phyloP scores from a whole-genome alignment of 2,113 vertebrate genomes.

The Rutilus rutilus region DNA sequence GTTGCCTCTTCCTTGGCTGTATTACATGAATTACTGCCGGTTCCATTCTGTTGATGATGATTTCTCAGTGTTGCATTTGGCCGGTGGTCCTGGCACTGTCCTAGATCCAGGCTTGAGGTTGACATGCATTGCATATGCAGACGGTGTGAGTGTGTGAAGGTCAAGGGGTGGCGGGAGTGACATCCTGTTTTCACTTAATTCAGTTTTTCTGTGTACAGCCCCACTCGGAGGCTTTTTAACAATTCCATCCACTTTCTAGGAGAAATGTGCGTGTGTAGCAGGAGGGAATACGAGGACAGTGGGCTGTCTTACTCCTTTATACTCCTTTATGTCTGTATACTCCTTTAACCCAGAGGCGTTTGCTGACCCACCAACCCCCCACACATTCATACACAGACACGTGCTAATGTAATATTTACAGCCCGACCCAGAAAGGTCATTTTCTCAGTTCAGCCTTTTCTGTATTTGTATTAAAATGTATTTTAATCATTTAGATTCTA shows the following conservation, averaged over 20 bases:
- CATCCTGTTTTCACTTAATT: conserved; percentile 37
- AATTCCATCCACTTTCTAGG: conserved; percentile 21
- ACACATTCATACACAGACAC: not conserved
- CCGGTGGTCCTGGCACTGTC: not conserved
- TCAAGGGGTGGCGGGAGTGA: conserved; percentile 24
- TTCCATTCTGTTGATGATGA: not conserved
- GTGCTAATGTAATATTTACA: conserved; percentile 32
- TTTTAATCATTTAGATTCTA: not conserved
- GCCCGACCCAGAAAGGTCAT: not conserved
- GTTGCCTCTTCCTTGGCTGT: not conserved
- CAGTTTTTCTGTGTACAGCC: conserved; percentile 30
- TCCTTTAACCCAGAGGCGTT: conserved; percentile 19
- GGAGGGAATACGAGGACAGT: not conserved
- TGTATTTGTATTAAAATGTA: not conserved
- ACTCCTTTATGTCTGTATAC: not conserved
- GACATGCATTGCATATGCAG: conserved; percentile 31
- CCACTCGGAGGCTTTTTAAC: conserved; percentile 39
- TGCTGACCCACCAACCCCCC: not conserved
- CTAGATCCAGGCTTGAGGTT: not conserved
- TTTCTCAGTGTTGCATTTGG: not conserved
- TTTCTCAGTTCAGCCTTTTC: conserved; percentile 22
- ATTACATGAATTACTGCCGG: not conserved
- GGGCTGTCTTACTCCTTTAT: not conserved
- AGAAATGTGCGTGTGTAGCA: not conserved
- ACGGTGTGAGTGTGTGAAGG: conserved; percentile 37